Base-by-base conservation (phyloP, 2,113 vertebrate species). In the Sorex fumeus region DNA sequence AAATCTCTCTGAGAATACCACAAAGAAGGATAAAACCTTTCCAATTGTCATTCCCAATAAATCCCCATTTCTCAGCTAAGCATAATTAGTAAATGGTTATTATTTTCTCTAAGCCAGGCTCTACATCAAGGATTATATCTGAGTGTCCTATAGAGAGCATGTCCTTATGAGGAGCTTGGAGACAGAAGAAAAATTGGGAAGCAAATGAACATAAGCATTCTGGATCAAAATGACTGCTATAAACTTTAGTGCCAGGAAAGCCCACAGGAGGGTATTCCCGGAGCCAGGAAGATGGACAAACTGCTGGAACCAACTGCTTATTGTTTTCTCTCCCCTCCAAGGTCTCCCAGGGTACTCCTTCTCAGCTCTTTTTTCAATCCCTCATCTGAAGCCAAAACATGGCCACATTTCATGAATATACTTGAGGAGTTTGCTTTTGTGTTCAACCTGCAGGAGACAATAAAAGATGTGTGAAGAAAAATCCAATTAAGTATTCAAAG, bases 401-500 rank as follows among this genome's bases (percentile, higher is more conserved):
- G 60, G 71, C 76, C 47, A 78, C 64, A 88, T 84, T 32, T 88
- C 84, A 57, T 64, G 57, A 70, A 90, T 85, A 64, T 28, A 84
- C 62, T 84, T 47, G 25, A 90, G 69, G 76, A 77, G 18, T 84
- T 95, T 90, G n/a, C 84, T 94, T 60, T 92, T 72, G 76, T 72
- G 45, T 88, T 95, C 74, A 71, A 66, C 93, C 64, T 47, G 53
- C 76, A 78, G 72, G 64, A 87, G 64, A 94, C 86, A 93, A 84
- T 86, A 87, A 89, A 93, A 87, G 66, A 88, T 34, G 32, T 74
- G 69, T 85, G 92, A 96, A 94, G 76, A 91, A 95, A 95, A 96
- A 95, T 91, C 93, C 91, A 96, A 90, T 96, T 95, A 93, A 83
- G 70, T 82, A 92, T 93, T 95, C 85, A 95, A 94, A 89, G 81